phyloP scores from a whole-genome alignment of 35 echinoderm and acorn worm genomes.

The Apostichopus japonicus region DNA sequence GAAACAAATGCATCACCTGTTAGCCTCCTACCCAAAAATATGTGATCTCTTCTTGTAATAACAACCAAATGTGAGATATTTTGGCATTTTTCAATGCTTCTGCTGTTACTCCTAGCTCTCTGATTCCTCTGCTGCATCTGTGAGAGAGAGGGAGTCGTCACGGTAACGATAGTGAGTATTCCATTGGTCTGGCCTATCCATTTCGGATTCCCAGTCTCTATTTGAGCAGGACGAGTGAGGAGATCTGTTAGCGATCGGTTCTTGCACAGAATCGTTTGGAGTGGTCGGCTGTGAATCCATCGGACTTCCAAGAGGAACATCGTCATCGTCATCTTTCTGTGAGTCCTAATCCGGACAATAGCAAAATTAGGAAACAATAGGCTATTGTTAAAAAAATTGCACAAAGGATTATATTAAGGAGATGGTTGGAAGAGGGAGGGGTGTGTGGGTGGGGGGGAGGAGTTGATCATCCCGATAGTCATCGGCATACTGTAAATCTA shows the following conservation, averaged over 20 bases:
- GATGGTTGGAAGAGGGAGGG: no score
- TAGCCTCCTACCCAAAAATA: no score
- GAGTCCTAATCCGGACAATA: background rate
- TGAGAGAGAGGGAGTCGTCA: slow-evolving; percentile 14
- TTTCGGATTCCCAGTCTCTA: slow-evolving; percentile 15
- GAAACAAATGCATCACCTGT: no score
- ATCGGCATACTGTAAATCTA: no score
- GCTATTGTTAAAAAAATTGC: no score
- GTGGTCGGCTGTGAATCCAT: background rate
- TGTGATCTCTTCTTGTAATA: no score
- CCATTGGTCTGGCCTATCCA: background rate
- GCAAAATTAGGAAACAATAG: no score
- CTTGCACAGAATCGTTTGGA: background rate
- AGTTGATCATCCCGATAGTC: no score
- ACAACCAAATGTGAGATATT: no score
- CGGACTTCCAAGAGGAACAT: background rate
- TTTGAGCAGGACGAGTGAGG: slow-evolving; percentile 9
- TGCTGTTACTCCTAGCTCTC: slow-evolving; percentile 12
- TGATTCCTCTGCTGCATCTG: slow-evolving; percentile 20
- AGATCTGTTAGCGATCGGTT: background rate
- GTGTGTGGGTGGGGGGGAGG: no score
- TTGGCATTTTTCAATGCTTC: no score
- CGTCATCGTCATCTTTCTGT: background rate
- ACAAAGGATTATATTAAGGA: no score
- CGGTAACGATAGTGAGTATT: background rate